Evolutionary conservation across 30 jellyfish, hydroid and myxozoan species (phyloP).

Genomic region (Pelagia noctiluca): DNA sequence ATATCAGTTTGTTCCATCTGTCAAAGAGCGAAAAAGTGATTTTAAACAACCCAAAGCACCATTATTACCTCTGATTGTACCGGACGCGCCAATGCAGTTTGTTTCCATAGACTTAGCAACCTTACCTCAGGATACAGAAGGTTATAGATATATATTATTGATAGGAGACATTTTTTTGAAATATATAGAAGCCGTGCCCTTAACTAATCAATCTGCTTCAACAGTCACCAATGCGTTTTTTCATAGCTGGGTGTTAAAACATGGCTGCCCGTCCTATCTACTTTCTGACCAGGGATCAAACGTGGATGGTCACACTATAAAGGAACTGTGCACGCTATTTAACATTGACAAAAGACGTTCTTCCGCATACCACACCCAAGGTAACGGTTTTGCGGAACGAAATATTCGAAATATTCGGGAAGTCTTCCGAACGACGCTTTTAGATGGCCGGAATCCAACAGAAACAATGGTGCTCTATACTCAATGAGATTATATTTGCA

Average conservation of each 20-base stretch:
- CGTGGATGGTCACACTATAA: conserved; percentile 56
- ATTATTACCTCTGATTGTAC: conserved; percentile 39
- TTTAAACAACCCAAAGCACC: conserved; percentile 60
- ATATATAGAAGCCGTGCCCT: conserved; percentile 4
- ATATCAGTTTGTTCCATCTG: conserved; percentile 8
- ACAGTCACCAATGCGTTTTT: conserved; percentile 25
- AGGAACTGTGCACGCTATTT: conserved; percentile 40
- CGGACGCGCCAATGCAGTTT: conserved; percentile 68
- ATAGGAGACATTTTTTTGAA: conserved; percentile 25
- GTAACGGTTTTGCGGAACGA: conserved; percentile 66
- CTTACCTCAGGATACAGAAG: conserved; percentile 25
- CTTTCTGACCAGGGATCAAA: conserved; percentile 71
- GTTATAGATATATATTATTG: conserved; percentile 29
- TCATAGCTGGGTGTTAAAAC: conserved; percentile 29
- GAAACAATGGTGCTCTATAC: conserved; percentile 44
- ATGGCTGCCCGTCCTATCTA: conserved; percentile 57
- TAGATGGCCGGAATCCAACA: conserved; percentile 46
- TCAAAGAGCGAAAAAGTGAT: conserved; percentile 61
- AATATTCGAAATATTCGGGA: conserved; percentile 67
- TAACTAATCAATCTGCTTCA: conserved; percentile 63
- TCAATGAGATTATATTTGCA: conserved; percentile 50
- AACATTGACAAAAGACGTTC: conserved; percentile 65
- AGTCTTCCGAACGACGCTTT: conserved; percentile 50
- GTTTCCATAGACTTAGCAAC: conserved; percentile 36
- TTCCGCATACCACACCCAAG: conserved; percentile 74